phyloP scores from a whole-genome alignment of 1,140 invertebrate species.

The Drosophila ogumai region DNA sequence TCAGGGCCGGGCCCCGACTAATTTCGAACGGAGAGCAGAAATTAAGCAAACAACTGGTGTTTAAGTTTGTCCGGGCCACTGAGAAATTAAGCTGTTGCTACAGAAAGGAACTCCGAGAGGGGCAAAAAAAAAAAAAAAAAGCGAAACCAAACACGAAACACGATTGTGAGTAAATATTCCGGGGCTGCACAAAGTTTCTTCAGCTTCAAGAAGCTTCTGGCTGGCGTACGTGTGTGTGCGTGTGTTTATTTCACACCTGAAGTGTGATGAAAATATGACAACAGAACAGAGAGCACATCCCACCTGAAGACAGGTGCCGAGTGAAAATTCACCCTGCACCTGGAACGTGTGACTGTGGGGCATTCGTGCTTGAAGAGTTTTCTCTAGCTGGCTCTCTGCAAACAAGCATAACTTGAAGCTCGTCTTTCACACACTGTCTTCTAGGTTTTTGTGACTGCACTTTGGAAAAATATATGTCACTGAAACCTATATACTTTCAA shows the following conservation, averaged over 20 bases:
- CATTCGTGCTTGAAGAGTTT: constrained; percentile 81
- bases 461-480: constrained; percentile 4
- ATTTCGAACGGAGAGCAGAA: constrained; percentile 36
- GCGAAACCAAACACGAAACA: constrained; percentile 11
- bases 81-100: constrained; percentile 63
- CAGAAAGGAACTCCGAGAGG: constrained; percentile 2
- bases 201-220: constrained; percentile 12
- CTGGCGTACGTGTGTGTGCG: constrained; percentile 39
- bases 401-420: constrained; percentile 73
- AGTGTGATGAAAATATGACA: constrained; percentile 79
- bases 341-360: constrained; percentile 76
- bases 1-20: constrained; percentile 15
- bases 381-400: constrained; percentile 36
- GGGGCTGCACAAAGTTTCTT: constrained; percentile 28
- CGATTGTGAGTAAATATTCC: constrained; percentile 42
- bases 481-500: not conserved
- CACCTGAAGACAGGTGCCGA: constrained; percentile 59
- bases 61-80: constrained; percentile 42
- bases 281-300: constrained; percentile 66
- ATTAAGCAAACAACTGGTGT: constrained; percentile 37
- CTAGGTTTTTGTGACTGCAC: constrained; percentile 17
- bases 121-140: constrained; percentile 5
- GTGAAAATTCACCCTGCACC: constrained; percentile 69
- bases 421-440: constrained; percentile 57
- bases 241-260: constrained; percentile 77